phyloP scores from a whole-genome alignment of 2,888 invertebrate genomes.

The Ornithoptera alexandrae region DNA sequence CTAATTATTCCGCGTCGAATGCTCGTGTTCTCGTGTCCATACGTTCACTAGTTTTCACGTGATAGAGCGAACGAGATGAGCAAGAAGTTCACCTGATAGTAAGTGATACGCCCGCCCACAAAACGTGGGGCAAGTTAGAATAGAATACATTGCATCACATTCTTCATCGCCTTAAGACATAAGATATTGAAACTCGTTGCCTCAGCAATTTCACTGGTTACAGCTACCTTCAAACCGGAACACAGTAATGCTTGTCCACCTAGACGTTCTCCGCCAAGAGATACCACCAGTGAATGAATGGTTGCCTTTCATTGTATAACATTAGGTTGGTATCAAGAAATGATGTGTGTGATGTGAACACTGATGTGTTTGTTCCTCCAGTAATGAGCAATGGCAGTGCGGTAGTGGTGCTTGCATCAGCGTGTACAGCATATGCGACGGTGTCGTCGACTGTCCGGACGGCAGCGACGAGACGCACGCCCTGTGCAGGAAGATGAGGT shows the following conservation, averaged over 20 bases:
- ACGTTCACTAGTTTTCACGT: background rate
- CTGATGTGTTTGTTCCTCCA: constrained; percentile 9
- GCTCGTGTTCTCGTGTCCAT: background rate
- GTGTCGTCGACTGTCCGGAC: constrained; percentile 40
- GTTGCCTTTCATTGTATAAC: background rate
- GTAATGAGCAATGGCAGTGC: constrained; percentile 33
- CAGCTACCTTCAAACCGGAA: no score
- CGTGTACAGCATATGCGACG: constrained; percentile 39
- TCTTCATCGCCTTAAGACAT: no score
- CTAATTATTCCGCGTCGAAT: background rate
- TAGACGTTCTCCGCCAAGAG: no score
- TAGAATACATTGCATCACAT: no score
- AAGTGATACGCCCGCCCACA: no score
- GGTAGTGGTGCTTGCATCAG: constrained; percentile 34
- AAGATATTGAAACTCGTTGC: no score
- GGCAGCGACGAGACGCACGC: constrained; percentile 42
- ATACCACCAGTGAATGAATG: background rate
- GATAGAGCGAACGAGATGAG: background rate
- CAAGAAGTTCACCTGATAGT: background rate
- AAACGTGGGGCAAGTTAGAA: no score
- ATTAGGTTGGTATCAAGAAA: no score
- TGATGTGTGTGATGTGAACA: no score
- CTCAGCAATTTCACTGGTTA: no score
- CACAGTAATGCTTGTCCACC: no score
- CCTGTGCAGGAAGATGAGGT: constrained; percentile 41